These are phyloP conservation scores for Equus quagga DNA, from an alignment of 2,113 vertebrate species.

Conservation along the genomic window DNA sequence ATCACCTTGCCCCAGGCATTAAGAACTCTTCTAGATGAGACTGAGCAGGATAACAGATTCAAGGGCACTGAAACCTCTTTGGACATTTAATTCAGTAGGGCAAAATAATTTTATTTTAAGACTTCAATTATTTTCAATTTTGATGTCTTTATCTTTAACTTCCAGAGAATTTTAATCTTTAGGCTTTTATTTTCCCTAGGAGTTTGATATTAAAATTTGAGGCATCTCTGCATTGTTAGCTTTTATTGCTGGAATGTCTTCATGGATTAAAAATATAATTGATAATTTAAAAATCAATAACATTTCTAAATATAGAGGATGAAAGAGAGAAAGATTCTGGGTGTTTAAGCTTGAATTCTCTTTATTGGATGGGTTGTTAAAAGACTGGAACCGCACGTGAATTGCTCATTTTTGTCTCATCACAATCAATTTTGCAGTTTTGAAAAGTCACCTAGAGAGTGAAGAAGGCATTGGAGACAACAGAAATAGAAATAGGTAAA, in stretches of 20 bases:
- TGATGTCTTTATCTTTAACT: not conserved
- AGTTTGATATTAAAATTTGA: slow-evolving; percentile 3
- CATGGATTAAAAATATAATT: not conserved
- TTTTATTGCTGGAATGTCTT: not conserved
- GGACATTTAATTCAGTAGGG: not conserved
- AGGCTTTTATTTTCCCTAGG: not conserved
- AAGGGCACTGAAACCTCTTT: not conserved
- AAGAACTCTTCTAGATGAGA: not conserved
- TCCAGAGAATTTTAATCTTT: not conserved
- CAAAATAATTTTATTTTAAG: not conserved
- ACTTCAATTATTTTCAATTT: slow-evolving; percentile 16
- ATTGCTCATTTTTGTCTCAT: not conserved
- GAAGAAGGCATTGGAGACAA: not conserved
- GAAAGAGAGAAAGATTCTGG: not conserved
- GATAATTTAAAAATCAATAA: not conserved
- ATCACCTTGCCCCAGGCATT: not conserved
- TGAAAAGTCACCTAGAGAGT: not conserved
- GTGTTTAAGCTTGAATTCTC: not conserved
- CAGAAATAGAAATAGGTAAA: not conserved
- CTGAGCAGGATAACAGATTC: not conserved
- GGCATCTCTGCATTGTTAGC: not conserved
- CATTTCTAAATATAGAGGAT: not conserved
- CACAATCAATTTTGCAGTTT: not conserved
- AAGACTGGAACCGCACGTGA: not conserved
- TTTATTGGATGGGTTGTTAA: not conserved